phyloP scores from a whole-genome alignment of 2,797 vertebrate genomes.

The Alfaro cultratus region DNA sequence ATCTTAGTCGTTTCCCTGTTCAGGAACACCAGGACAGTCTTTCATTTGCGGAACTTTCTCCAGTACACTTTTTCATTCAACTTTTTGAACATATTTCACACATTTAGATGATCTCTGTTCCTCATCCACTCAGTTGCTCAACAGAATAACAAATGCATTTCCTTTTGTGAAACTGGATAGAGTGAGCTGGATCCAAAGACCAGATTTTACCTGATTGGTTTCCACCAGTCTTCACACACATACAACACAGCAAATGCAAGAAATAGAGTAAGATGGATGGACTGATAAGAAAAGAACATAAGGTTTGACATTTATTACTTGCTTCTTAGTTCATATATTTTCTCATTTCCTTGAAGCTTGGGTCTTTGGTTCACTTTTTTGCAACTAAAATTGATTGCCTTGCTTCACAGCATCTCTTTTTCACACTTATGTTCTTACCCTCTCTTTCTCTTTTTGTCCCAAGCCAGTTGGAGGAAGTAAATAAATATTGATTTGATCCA shows the following conservation, averaged over 20 bases:
- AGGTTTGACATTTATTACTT: slow-evolving; percentile 71
- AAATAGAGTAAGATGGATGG: slow-evolving; percentile 66
- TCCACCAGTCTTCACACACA: slow-evolving; percentile 38
- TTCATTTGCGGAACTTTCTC: slow-evolving; percentile 50
- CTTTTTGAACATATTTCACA: slow-evolving; percentile 26
- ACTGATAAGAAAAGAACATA: slow-evolving; percentile 69
- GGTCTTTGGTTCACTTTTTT: slow-evolving; percentile 47
- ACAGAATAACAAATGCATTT: slow-evolving; percentile 29
- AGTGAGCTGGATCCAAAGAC: slow-evolving; percentile 33
- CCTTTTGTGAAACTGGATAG: slow-evolving; percentile 18
- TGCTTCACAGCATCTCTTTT: slow-evolving; percentile 69
- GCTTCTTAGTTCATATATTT: slow-evolving; percentile 69
- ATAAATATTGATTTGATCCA: slow-evolving; percentile 76
- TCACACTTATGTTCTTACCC: slow-evolving; percentile 38
- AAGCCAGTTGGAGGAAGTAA: slow-evolving; percentile 70
- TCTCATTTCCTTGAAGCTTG: slow-evolving; percentile 63
- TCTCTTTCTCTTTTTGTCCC: slow-evolving; percentile 45
- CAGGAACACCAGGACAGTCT: slow-evolving; percentile 40
- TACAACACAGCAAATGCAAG: slow-evolving; percentile 26
- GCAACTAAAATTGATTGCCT: slow-evolving; percentile 70
- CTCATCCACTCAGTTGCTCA: slow-evolving; percentile 22
- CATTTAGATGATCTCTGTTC: slow-evolving; percentile 26
- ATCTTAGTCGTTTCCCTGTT: slow-evolving; percentile 41
- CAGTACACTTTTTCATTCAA: slow-evolving; percentile 28
- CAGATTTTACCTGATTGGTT: slow-evolving; percentile 50